Evolutionary conservation across 2,113 vertebrate genomes (phyloP).

Genomic region (Macquaria australasica): DNA sequence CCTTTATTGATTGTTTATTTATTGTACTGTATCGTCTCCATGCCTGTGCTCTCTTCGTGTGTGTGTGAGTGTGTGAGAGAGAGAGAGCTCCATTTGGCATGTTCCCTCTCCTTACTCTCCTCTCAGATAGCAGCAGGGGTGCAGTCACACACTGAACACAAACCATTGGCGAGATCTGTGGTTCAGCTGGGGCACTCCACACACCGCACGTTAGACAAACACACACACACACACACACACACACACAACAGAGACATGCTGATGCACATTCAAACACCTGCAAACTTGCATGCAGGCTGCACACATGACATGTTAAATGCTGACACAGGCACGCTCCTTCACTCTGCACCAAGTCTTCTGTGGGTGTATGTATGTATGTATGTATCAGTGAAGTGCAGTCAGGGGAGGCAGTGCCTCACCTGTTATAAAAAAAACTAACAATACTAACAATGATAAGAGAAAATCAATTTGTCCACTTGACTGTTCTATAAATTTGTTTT

Average conservation of each 20-base stretch:
- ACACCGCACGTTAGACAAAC: slow-evolving; percentile 28
- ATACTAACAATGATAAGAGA: no score
- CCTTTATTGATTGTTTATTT: slow-evolving; percentile 14
- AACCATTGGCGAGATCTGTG: slow-evolving; percentile 50
- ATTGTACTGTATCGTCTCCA: not conserved
- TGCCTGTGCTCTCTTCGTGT: accelerated
- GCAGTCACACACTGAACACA: slow-evolving; percentile 64
- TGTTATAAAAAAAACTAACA: no score
- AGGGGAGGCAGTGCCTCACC: no score
- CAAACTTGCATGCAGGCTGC: slow-evolving; percentile 4
- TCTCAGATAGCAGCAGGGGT: slow-evolving; percentile 56
- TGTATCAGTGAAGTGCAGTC: no score
- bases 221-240: slow-evolving; percentile 15
- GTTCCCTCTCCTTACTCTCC: slow-evolving; percentile 4
- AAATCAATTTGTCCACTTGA: no score
- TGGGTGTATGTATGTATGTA: not conserved
- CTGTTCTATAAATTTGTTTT: no score
- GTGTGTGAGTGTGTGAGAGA: not conserved
- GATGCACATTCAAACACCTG: slow-evolving; percentile 30
- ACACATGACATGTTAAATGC: slow-evolving; percentile 17
- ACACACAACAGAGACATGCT: slow-evolving; percentile 15
- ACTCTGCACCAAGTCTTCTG: not conserved
- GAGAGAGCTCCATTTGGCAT: not conserved
- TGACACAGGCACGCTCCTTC: slow-evolving; percentile 23
- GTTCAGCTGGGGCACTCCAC: slow-evolving; percentile 75